Percentiles rank a stretch among this genome's conserved stretches.
Evolutionary conservation across 2,888 invertebrate species (phyloP).

Genomic region (Callimorpha dominula): DNA sequence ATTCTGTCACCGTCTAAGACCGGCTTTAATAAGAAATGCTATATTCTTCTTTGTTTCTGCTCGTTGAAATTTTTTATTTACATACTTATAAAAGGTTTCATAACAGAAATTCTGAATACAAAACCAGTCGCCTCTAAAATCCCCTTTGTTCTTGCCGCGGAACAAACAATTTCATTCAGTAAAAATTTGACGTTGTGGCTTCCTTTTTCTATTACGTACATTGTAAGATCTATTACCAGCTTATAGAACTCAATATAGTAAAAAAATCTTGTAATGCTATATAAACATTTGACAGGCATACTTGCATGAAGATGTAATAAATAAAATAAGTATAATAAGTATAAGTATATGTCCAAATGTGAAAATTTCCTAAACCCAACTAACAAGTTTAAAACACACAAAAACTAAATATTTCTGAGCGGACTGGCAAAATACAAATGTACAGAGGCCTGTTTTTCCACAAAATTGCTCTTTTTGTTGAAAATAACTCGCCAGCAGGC

Average conservation of each 20-base stretch:
- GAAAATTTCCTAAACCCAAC: background rate
- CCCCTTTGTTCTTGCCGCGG: conserved; percentile 54
- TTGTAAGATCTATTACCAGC: background rate
- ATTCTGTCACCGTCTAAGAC: conserved; percentile 56
- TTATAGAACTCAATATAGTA: background rate
- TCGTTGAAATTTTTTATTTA: conserved; percentile 71
- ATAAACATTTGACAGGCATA: background rate
- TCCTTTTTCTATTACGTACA: conserved; percentile 10
- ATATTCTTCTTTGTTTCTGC: conserved; percentile 62
- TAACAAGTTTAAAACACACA: background rate
- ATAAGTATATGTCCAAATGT: background rate
- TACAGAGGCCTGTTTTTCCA: background rate
- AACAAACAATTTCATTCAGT: conserved; percentile 50
- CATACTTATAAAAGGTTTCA: conserved; percentile 72
- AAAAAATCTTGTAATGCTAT: background rate
- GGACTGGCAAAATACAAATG: background rate
- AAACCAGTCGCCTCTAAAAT: conserved; percentile 62
- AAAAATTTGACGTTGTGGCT: conserved; percentile 47
- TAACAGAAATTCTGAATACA: conserved; percentile 64
- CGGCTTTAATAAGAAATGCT: conserved; percentile 61
- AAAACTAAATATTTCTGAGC: background rate
- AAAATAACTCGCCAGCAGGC: conserved; percentile 1
- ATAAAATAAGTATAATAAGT: background rate
- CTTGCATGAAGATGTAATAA: background rate
- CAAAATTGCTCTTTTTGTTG: background rate